Percentiles rank a stretch among this genome's conserved stretches.
Evolutionary conservation across 2,113 vertebrate species (phyloP).

Genomic region (Petaurus breviceps): DNA sequence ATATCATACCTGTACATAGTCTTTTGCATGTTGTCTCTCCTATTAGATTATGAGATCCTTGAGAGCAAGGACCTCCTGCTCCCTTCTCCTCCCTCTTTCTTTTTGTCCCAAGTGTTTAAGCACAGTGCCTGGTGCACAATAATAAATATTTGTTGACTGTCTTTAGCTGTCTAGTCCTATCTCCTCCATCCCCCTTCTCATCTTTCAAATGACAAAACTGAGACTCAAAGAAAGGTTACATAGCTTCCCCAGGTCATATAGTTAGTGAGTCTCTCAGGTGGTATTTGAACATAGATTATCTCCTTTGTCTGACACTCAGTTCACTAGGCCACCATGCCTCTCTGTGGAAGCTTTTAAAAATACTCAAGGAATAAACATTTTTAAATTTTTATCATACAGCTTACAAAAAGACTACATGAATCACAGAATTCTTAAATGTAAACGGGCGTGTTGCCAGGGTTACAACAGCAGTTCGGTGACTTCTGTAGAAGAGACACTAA

Average conservation of each 20-base stretch:
- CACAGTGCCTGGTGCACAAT: not conserved
- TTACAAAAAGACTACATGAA: constrained; percentile 1
- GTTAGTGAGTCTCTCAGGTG: not conserved
- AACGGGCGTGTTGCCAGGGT: not conserved
- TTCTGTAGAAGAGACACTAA: not conserved
- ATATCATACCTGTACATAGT: not conserved
- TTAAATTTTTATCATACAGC: not conserved
- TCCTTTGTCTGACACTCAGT: not conserved
- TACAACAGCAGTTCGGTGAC: not conserved
- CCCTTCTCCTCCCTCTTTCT: not conserved
- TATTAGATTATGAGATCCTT: not conserved
- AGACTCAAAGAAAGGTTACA: not conserved
- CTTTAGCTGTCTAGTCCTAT: not conserved
- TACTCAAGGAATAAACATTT: not conserved
- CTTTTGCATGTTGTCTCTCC: not conserved
- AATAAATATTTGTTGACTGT: not conserved
- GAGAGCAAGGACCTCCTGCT: not conserved
- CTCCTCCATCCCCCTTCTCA: not conserved
- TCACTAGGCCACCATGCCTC: not conserved
- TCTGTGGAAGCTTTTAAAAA: not conserved
- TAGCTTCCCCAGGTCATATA: not conserved
- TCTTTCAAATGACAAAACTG: not conserved
- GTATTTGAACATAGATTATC: not conserved
- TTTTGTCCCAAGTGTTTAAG: not conserved
- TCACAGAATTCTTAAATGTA: constrained; percentile 2